A percentile compares a stretch with the other conserved stretches of the same genome.
phyloP scores from a whole-genome alignment of 2,113 vertebrate species.

The Myxocyprinus asiaticus region DNA sequence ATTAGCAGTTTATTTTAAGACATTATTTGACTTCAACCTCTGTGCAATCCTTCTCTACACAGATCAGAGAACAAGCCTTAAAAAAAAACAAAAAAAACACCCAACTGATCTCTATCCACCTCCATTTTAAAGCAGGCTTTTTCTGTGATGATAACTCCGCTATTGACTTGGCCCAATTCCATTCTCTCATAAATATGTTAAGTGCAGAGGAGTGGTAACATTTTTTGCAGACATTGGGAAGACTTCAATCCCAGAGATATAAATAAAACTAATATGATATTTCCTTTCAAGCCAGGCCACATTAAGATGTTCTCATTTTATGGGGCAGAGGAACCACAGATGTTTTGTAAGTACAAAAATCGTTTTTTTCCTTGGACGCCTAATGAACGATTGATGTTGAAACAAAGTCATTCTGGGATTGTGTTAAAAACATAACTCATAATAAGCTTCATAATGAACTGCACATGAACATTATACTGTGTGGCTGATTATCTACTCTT shows the following conservation, averaged over 20 bases:
- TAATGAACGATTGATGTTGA: constrained; percentile 35
- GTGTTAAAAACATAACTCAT: constrained; percentile 18
- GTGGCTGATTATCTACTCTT: constrained; percentile 15
- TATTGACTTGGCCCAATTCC: constrained; percentile 46
- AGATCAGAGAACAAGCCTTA: constrained; percentile 14
- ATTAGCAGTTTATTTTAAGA: constrained; percentile 7
- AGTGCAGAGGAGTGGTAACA: constrained; percentile 49
- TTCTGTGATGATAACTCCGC: constrained; percentile 42
- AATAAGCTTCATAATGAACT: constrained; percentile 27
- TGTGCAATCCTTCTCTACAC: constrained; percentile 15
- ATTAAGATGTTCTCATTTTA: constrained; percentile 52
- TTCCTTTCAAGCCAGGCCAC: constrained; percentile 53
- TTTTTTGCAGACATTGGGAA: constrained; percentile 48
- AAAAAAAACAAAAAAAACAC: not conserved
- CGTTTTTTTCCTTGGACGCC: constrained; percentile 17
- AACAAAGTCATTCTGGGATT: constrained; percentile 34
- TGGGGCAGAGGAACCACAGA: constrained; percentile 41
- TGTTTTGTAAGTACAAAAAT: constrained; percentile 41
- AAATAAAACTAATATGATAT: constrained; percentile 56
- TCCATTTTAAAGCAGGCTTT: constrained; percentile 35
- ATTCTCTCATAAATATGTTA: constrained; percentile 55
- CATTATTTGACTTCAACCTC: constrained; percentile 3
- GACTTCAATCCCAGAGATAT: constrained; percentile 55
- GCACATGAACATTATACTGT: constrained; percentile 5
- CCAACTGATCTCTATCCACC: constrained; percentile 17